Percentiles rank a stretch among this genome's conserved stretches.
Conservation (phyloP, 2,113 vertebrate genomes). For the Synchiropus splendidus region DNA sequence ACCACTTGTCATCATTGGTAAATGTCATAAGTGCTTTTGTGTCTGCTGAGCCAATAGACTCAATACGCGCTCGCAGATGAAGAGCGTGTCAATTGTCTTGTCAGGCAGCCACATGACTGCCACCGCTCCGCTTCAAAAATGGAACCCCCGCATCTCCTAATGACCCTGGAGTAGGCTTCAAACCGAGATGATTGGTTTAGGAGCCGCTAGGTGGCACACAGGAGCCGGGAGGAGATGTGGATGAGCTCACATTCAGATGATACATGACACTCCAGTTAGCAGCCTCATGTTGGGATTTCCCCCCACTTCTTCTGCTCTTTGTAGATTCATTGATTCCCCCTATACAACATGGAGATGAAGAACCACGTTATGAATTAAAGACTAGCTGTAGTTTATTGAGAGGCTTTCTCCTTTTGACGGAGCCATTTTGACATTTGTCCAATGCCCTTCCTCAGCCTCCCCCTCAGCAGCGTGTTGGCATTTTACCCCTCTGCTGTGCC, state of each 20-base stretch:
- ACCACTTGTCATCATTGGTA: conserved; percentile 25
- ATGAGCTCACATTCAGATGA: conserved; percentile 2
- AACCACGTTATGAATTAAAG: too few relatives aligned
- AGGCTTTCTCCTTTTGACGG: too few relatives aligned
- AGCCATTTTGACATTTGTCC: conserved; percentile 55
- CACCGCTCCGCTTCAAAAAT: neutral
- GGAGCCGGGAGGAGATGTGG: conserved; percentile 25
- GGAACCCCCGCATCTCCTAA: neutral
- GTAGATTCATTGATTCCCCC: neutral
- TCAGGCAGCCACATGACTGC: conserved; percentile 2
- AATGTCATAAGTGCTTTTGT: conserved; percentile 18
- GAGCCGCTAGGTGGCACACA: conserved; percentile 45
- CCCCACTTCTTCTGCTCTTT: neutral
- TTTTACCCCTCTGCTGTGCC: conserved; percentile 53
- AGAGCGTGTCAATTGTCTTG: conserved; percentile 3
- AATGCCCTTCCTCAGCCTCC: conserved; percentile 33
- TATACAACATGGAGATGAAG: neutral
- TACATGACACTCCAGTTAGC: neutral
- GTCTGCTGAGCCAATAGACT: conserved; percentile 5
- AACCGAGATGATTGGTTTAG: neutral
- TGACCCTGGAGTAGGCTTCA: conserved; percentile 3
- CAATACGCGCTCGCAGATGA: neutral
- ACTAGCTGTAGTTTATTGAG: too few relatives aligned
- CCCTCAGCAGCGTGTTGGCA: conserved; percentile 51
- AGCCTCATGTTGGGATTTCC: neutral